These are phyloP conservation scores for Coptotermes formosanus DNA, from an alignment of 1,140 invertebrate species.

Conservation along the genomic window DNA sequence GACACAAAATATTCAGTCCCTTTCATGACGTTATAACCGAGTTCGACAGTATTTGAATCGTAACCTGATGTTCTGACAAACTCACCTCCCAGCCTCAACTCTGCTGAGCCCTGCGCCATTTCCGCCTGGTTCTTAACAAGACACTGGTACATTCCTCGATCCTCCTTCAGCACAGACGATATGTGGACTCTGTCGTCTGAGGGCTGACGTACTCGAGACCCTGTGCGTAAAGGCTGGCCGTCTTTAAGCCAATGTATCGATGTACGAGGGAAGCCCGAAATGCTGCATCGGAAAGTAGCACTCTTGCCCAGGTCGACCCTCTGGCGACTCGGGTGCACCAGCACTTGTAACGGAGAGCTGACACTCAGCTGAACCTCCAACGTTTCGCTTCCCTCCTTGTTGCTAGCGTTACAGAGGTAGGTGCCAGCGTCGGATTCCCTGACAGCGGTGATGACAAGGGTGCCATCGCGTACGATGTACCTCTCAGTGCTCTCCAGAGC, in stretches of 20 bases:
- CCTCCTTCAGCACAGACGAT: conserved; percentile 65
- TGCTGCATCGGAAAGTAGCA: conserved; percentile 54
- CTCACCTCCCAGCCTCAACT: conserved; percentile 71
- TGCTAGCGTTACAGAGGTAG: conserved; percentile 59
- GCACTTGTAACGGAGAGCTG: conserved; percentile 54
- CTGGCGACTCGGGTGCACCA: conserved; percentile 57
- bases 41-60: too few species aligned
- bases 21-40: too few species aligned
- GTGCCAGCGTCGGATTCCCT: conserved; percentile 52
- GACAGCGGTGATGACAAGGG: conserved; percentile 54
- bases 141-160: conserved; percentile 84
- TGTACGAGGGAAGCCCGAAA: conserved; percentile 51
- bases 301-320: conserved; percentile 56
- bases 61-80: conserved; percentile 26
- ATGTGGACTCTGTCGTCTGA: conserved; percentile 59
- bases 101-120: conserved; percentile 68
- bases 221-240: conserved; percentile 61
- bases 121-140: conserved; percentile 68
- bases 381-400: conserved; percentile 58
- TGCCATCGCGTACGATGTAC: conserved; percentile 52
- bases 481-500: conserved; percentile 52
- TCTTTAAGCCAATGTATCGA: conserved; percentile 57
- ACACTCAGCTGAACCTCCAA: conserved; percentile 56
- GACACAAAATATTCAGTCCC: too few species aligned
- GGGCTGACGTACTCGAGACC: conserved; percentile 51